Evolutionary conservation across 2,888 invertebrate species (phyloP), one percentile per base, ranked within the genome.

Genomic region (Orthosia gracilis): DNA sequence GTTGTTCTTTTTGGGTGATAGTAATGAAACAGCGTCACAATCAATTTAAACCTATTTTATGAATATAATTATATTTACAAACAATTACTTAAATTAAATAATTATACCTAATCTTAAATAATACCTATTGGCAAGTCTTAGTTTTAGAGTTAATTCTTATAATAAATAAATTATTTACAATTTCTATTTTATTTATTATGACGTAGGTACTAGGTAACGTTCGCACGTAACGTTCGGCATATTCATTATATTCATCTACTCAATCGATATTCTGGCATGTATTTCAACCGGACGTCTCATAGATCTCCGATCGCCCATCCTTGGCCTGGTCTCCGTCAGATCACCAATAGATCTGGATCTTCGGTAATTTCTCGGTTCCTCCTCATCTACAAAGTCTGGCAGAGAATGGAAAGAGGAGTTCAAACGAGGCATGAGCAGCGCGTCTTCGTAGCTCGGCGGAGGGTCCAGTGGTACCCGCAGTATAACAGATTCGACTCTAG

Each of bases 401-500:
- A 97, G 84, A 0, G 97, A 97, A 84, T 97, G 97, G 84, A 97
- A 97, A 0, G 97, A 97, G 2, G 97, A 92, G 81, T 97, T 97
- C 66, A 98, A 89, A 74, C 97, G 97, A 13, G 98, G 98, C 97
- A 98, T 97, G 52, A 97, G 94, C 45, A 98, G 93, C 0, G 98
- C 98, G 90, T 98, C 98, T 74, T 97, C 98, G 87, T 98, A 98
- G 17, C 97, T 97, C 0, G 98, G 98, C 55, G 98, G 97, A 2
- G 93, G 88, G 80, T 96, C 96, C 63, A 95, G 73, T 17, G 95
- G 95, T 55, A 95, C 90, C 68, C 96, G 88, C 85, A 94, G 83
- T 18, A 94, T 89, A 2, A 94, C 92, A 26, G 94, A 87, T 31
- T 96, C 95, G 9, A 85, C 88, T 65, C 93, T 89, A 12, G 92